phyloP scores from a whole-genome alignment of 2,113 vertebrate genomes.

The Monarcha castaneiventris region DNA sequence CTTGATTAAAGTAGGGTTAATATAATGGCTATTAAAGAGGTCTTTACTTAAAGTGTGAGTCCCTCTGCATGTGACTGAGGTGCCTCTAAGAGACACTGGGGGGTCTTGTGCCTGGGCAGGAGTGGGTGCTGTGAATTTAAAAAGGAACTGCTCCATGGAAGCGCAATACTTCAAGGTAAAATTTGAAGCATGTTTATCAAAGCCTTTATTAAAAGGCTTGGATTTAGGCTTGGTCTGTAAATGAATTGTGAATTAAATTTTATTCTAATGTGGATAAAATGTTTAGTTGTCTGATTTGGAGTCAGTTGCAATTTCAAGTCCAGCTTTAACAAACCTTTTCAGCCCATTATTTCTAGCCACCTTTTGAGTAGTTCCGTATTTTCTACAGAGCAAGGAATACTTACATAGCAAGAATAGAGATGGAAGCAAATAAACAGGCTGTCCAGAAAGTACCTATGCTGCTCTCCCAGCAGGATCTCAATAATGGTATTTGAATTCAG shows the following conservation, averaged over 20 bases:
- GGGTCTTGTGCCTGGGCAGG: background rate
- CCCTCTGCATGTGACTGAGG: background rate
- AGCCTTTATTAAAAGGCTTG: background rate
- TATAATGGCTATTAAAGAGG: background rate
- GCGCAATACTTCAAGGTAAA: background rate
- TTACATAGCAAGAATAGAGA: background rate
- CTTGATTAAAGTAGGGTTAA: background rate
- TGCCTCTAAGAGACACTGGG: background rate
- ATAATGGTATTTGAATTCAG: constrained; percentile 22
- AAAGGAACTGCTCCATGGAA: background rate
- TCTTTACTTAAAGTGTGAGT: background rate
- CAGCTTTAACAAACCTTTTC: background rate
- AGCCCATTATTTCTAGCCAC: background rate
- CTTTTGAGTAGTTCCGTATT: background rate
- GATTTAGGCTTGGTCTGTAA: background rate
- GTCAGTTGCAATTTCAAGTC: background rate
- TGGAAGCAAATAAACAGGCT: background rate
- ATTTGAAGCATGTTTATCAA: background rate
- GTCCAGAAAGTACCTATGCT: background rate
- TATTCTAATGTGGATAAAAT: background rate
- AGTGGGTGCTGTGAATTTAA: background rate
- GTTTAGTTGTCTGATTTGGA: background rate
- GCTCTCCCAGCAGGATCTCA: constrained; percentile 26
- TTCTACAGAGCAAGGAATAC: background rate
- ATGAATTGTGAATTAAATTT: background rate